Evolutionary conservation across 2,797 vertebrate species (phyloP), one percentile per base, ranked within the genome.

Genomic region (Sebastes melanostomus): DNA sequence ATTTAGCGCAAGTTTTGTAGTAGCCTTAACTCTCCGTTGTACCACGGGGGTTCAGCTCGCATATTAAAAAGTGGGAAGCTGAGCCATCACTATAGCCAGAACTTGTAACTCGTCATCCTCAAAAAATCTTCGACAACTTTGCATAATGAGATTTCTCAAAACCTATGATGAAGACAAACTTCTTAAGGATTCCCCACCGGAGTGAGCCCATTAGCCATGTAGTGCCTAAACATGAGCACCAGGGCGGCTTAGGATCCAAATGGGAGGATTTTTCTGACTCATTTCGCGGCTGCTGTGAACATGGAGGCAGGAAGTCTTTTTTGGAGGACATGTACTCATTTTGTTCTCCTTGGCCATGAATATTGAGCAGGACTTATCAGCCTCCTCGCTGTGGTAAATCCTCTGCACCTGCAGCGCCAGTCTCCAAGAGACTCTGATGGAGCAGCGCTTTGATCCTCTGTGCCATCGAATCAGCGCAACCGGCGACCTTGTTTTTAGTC

Each of bases 291-390:
- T 74, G 78, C 78, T 90, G 84, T 72, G 80, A 82, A 73, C 75
- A 27, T 1, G 27, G 66, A 84, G 55, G 80, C 79, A 86, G 83
- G 79, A 83, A 78, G 78, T 84, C 38, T 66, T 50, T 72, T 73
- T 80, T 42, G 61, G 77, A 88, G 88, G 77, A 88, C 79, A 18
- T 36, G 29, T 14, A 9, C 75, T 89, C 72, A 79, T 83, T 85
- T 88, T 82, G 80, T 81, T 87, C 83, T 73, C 46, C 66, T 89
- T 60, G 1, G 3, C 29, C 69, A 75, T 92, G 89, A 88, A 92
- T 93, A 87, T 86, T 56, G 77, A 90, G 71, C 82, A 78, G 86
- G 89, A 87, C 84, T 91, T 86, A 88, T 80, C 22, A 30, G 85
- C 67, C 32, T 70, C 67, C 82, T 72, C 25, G 34, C 85, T 82